A percentile compares a stretch with the other conserved stretches of the same genome.
phyloP scores from a whole-genome alignment of 2,888 invertebrate genomes.

The Erpobdella octoculata region DNA sequence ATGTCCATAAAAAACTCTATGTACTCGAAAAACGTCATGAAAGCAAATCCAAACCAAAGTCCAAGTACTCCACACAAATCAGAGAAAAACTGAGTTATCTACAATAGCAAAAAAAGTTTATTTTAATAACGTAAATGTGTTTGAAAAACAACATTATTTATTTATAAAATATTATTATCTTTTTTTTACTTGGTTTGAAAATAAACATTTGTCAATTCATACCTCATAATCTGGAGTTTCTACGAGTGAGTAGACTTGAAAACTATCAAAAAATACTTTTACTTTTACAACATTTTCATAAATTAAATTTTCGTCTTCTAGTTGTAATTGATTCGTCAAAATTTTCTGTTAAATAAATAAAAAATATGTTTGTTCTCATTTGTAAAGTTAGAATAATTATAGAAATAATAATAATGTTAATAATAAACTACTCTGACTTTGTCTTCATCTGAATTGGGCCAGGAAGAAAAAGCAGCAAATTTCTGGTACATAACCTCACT shows the following conservation, averaged over 20 bases:
- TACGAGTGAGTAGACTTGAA: background rate
- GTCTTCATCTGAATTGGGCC: background rate
- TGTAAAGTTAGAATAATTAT: too few species aligned
- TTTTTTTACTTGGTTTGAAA: background rate
- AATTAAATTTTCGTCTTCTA: background rate
- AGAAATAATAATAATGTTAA: too few species aligned
- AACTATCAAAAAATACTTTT: background rate
- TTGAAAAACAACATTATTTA: too few species aligned
- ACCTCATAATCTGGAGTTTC: background rate
- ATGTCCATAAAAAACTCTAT: conserved; percentile 21
- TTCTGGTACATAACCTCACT: background rate
- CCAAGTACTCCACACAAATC: conserved; percentile 28
- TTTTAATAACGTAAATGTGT: background rate
- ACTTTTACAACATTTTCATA: background rate
- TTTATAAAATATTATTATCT: background rate
- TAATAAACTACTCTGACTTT: background rate
- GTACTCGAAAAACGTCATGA: conserved; percentile 31
- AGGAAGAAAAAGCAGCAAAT: background rate
- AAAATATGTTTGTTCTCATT: background rate
- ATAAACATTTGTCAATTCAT: background rate
- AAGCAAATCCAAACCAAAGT: conserved; percentile 31
- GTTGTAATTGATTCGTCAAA: background rate
- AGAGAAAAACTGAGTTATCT: conserved; percentile 4
- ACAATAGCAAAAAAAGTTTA: background rate
- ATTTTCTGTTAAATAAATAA: background rate